Percentiles rank a stretch among this genome's conserved stretches.
These are phyloP conservation scores for Eufriesea mexicana DNA, from an alignment of 1,140 invertebrate genomes.

Conservation along the genomic window DNA sequence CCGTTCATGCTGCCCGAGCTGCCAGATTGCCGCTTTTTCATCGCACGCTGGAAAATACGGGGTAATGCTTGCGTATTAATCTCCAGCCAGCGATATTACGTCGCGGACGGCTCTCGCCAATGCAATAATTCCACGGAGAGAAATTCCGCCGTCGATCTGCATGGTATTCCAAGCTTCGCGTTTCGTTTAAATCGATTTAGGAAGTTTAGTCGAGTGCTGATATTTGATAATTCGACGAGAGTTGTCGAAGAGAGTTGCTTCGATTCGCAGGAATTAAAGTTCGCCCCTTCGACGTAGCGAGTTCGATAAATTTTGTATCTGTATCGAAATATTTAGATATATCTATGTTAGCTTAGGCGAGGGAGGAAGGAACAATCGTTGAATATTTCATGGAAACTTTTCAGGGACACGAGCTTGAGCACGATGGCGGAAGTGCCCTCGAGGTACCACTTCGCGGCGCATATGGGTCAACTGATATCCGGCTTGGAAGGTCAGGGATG, in stretches of 20 bases:
- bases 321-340: neutral
- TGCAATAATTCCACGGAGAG: too few species aligned
- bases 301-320: neutral
- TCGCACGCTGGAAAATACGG: too few species aligned
- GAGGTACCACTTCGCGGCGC: conserved; percentile 90
- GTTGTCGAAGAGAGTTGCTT: neutral
- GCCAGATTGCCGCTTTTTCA: too few species aligned
- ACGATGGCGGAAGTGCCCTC: conserved; percentile 86
- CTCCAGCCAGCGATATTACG: too few species aligned
- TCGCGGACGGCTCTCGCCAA: too few species aligned
- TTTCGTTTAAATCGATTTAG: too few species aligned
- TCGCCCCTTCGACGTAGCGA: neutral
- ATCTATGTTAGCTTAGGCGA: neutral
- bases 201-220: too few species aligned
- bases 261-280: neutral
- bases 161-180: too few species aligned
- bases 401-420: conserved; percentile 85
- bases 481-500: conserved; percentile 88
- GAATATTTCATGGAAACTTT: conserved; percentile 58
- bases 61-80: too few species aligned
- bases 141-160: too few species aligned
- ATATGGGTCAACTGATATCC: conserved; percentile 90
- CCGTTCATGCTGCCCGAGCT: too few species aligned
- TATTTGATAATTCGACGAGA: neutral
- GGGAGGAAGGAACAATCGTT: neutral